Conservation (phyloP, 2,113 vertebrate genomes). For the Trochalopteron elliotii region DNA sequence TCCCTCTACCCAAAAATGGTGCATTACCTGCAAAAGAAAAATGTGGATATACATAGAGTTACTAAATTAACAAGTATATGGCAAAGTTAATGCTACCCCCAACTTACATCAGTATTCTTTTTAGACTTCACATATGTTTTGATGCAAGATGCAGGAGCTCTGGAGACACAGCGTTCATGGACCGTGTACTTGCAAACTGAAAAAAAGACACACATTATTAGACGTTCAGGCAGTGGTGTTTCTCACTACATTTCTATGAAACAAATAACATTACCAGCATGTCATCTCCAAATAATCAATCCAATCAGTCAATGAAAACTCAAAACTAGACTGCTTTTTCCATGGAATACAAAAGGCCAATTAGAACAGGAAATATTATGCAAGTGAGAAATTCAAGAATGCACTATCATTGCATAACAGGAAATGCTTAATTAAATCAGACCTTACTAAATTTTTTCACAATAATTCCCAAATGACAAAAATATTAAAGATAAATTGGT, state of each 20-base stretch:
- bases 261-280: conserved; percentile 58
- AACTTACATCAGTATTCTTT: conserved; percentile 90
- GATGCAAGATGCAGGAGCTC: conserved; percentile 89
- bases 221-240: conserved; percentile 6
- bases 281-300: conserved; percentile 66
- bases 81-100: neutral
- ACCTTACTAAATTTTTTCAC: conserved; percentile 71
- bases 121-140: conserved; percentile 94
- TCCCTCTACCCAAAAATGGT: conserved; percentile 95
- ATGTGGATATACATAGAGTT: neutral
- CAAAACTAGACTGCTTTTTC: conserved; percentile 71
- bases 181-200: conserved; percentile 94
- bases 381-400: conserved; percentile 75
- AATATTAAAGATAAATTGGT: conserved; percentile 78
- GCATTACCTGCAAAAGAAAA: conserved; percentile 84
- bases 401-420: conserved; percentile 73
- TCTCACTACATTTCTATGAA: conserved; percentile 41
- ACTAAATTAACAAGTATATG: neutral
- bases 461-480: conserved; percentile 78
- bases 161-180: conserved; percentile 88
- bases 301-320: conserved; percentile 70
- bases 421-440: conserved; percentile 83
- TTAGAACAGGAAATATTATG: conserved; percentile 81
- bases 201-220: conserved; percentile 25
- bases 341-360: conserved; percentile 72